Evolutionary conservation across 2,888 invertebrate species (phyloP).

Genomic region (Clanis bilineata): DNA sequence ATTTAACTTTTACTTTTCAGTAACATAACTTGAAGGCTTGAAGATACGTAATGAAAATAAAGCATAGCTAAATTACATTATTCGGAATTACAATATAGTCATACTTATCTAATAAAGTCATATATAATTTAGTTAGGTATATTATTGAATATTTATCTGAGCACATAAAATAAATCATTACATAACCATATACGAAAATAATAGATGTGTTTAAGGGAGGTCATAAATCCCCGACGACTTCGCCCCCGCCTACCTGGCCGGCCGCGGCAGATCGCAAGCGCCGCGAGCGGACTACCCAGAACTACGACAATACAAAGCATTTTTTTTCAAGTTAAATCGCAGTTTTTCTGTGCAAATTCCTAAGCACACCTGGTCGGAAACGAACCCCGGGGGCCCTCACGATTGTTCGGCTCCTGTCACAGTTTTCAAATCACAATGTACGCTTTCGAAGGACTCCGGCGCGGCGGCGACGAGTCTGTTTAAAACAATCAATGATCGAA

Average conservation of each 20-base stretch:
- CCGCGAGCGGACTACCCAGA: constrained; percentile 65
- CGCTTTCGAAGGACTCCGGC: constrained; percentile 59
- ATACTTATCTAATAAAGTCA: too few species aligned
- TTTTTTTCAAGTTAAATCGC: constrained; percentile 72
- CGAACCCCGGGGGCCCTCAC: constrained; percentile 76
- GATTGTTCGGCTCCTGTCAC: constrained; percentile 76
- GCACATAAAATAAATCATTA: constrained; percentile 8
- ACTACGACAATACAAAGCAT: constrained; percentile 67
- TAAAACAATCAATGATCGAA: constrained; percentile 81
- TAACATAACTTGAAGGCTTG: too few species aligned
- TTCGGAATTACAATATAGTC: too few species aligned
- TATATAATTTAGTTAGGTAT: too few species aligned
- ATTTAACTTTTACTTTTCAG: too few species aligned
- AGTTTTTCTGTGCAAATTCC: constrained; percentile 79
- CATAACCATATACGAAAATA: constrained; percentile 15
- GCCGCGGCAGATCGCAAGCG: constrained; percentile 41
- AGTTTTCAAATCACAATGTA: constrained; percentile 61
- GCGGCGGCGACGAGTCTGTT: constrained; percentile 77
- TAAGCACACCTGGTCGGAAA: constrained; percentile 81
- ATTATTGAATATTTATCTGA: neutral
- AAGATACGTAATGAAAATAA: too few species aligned
- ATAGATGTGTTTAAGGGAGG: constrained; percentile 34
- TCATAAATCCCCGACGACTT: constrained; percentile 38
- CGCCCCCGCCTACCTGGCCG: constrained; percentile 62
- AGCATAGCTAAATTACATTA: too few species aligned